Percentiles rank a stretch among this genome's conserved stretches.
These are phyloP conservation scores for Chaetorhynchus papuensis DNA, from an alignment of 2,113 vertebrate species.

Conservation along the genomic window DNA sequence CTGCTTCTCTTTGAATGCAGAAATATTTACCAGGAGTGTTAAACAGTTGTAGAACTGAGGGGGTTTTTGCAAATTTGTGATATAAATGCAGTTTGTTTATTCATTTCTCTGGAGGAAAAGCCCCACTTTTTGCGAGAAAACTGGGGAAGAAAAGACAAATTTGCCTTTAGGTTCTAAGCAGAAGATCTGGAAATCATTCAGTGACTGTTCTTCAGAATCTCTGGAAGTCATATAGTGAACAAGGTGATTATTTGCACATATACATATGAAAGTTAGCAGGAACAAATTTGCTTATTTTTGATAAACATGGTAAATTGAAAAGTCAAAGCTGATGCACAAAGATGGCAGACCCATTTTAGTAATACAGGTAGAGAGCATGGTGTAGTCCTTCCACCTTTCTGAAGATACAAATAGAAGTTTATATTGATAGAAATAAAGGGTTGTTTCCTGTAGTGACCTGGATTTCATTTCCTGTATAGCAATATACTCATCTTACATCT, in stretches of 20 bases:
- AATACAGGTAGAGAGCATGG: neutral
- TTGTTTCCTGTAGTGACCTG: neutral
- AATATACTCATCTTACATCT: accelerated
- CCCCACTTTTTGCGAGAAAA: neutral
- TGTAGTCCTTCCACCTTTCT: neutral
- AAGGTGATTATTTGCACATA: neutral
- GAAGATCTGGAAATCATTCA: neutral
- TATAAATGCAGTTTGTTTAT: neutral
- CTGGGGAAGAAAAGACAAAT: neutral
- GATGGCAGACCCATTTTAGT: neutral
- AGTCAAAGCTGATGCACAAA: neutral
- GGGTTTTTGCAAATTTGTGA: neutral
- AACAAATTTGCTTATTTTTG: neutral
- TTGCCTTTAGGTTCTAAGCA: neutral
- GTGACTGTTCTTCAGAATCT: neutral
- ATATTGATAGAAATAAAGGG: neutral
- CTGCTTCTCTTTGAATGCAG: neutral
- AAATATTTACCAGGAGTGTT: neutral
- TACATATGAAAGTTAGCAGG: no score
- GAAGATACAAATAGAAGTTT: neutral
- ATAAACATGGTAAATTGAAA: neutral
- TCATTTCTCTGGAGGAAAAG: neutral
- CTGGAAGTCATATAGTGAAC: neutral
- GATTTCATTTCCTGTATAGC: neutral
- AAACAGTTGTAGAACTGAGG: neutral